These are phyloP conservation scores for Nyctalus aviator DNA, from an alignment of 2,797 vertebrate genomes.

Conservation along the genomic window DNA sequence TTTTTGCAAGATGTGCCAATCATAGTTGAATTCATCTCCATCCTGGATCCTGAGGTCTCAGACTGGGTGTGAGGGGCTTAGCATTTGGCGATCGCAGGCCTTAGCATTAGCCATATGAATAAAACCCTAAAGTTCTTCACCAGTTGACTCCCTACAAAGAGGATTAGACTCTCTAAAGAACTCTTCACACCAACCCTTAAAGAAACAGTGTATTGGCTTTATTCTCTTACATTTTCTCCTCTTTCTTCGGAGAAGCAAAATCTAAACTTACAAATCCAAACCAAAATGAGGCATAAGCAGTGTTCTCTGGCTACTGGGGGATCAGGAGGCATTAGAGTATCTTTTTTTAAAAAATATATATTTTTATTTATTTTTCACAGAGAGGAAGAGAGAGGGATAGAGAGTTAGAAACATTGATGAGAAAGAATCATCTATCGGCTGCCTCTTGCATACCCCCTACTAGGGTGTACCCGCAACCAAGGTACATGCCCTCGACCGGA, in stretches of 20 bases:
- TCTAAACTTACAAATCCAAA: background rate
- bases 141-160: background rate
- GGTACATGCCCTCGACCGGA: too few relatives aligned
- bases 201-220: background rate
- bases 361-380: too few relatives aligned
- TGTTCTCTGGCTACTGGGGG: background rate
- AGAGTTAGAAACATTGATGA: too few relatives aligned
- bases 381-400: too few relatives aligned
- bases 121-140: background rate
- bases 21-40: background rate
- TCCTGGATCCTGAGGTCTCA: background rate
- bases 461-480: too few relatives aligned
- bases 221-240: background rate
- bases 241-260: background rate
- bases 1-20: background rate
- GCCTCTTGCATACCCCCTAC: too few relatives aligned
- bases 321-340: background rate
- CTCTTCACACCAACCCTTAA: background rate
- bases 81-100: background rate
- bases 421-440: too few relatives aligned
- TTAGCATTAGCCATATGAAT: accelerated
- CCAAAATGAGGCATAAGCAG: background rate
- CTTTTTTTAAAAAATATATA: too few relatives aligned
- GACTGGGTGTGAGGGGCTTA: background rate
- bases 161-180: background rate